Base-by-base conservation (phyloP, 1,140 invertebrate genomes). In the Trichonephila clavata region DNA sequence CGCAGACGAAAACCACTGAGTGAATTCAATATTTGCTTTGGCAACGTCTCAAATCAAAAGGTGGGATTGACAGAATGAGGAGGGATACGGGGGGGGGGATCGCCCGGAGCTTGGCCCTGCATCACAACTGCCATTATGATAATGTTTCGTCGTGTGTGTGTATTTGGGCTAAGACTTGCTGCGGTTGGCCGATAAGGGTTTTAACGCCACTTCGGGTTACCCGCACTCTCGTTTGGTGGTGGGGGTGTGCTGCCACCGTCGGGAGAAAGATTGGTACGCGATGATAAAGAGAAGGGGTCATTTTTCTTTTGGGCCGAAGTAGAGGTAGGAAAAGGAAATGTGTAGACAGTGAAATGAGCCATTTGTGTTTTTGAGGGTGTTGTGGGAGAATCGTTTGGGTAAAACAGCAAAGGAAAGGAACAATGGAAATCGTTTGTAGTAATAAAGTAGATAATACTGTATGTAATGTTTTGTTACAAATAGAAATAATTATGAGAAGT, bases 101-200 rank as follows among this genome's bases (percentile, higher is more conserved):
- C 14, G n/a, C 63, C 88, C 8, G 27, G 18, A 90, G 88, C 61
- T 39, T 77, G 59, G 63, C 86, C 63, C 86, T 18, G 63, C 24
- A 90, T 80, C 88, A 90, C 88, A 90, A 80, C 88, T 90, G 50
- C 88, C 88, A 90, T 90, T 90, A 90, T 90, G 88, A 90, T 90
- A 90, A 90, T 77, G 88, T 68, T 68, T 63, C 39, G 50, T 32
- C 61, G 21, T 68, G 88, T 90, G 88, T 90, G 88, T 90, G 88
- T 90, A 57, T 90, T 90, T 90, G 77, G 88, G 88, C 88, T 90
- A 90, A 90, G 88, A 77, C 88, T 90, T 80, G 88, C 88, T 90
- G 88, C 88, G 88, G 88, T 90, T 80, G 68, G 88, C 21, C 88
- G 88, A 90, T 90, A 90, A 90, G 88, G 88, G 71, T 68, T 68